Percentiles rank a stretch among this genome's conserved stretches.
Evolutionary conservation across 92 coral and sea anemone species (phyloP).

Genomic region (Phenganax marumi): DNA sequence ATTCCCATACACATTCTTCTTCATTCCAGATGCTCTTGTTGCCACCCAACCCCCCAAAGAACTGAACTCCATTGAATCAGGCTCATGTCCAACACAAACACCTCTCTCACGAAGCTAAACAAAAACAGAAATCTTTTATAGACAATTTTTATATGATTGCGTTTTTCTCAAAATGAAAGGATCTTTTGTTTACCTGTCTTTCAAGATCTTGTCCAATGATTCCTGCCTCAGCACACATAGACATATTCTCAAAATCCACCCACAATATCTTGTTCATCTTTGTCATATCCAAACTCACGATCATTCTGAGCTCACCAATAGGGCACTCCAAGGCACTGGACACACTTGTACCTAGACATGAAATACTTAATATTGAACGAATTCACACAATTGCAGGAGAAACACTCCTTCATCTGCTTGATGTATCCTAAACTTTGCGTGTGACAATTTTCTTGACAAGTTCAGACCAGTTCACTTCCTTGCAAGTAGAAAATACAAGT

Average conservation of each 20-base stretch:
- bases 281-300: constrained; percentile 91
- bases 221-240: constrained; percentile 92
- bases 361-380: too few relatives aligned
- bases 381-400: too few relatives aligned
- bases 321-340: constrained; percentile 95
- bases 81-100: constrained; percentile 92
- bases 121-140: neutral
- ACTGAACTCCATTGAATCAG: constrained; percentile 95
- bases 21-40: constrained; percentile 98
- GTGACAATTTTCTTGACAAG: too few relatives aligned
- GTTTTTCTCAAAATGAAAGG: neutral
- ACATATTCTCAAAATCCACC: constrained; percentile 90
- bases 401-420: too few relatives aligned
- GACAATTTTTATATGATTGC: neutral
- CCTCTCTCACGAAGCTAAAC: constrained; percentile 83
- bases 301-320: constrained; percentile 76
- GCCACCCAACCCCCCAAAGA: constrained; percentile 99
- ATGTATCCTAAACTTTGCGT: too few relatives aligned
- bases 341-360: constrained; percentile 64
- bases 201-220: constrained; percentile 94
- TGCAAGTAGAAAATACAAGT: too few relatives aligned
- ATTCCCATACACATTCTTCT: constrained; percentile 96
- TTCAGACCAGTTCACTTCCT: too few relatives aligned
- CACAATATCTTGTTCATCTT: constrained; percentile 90
- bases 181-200: constrained; percentile 57